These are phyloP conservation scores for Phyllotreta cruciferae DNA, from an alignment of 2,888 invertebrate genomes.

Conservation along the genomic window DNA sequence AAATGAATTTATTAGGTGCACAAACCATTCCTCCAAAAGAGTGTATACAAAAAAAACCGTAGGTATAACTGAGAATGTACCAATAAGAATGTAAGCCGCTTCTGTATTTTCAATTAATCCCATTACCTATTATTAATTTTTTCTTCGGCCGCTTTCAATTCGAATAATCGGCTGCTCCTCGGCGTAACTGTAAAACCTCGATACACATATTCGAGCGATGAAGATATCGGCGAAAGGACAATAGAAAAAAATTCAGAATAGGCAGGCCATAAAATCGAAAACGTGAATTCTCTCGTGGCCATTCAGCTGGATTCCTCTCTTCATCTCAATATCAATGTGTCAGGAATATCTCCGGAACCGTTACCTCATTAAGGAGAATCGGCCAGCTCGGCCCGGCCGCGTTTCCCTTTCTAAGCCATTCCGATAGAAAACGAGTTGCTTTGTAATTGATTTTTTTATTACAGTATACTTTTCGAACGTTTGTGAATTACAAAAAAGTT, in stretches of 20 bases:
- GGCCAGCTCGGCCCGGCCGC: conserved; percentile 36
- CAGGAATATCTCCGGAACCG: conserved; percentile 44
- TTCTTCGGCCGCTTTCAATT: background rate
- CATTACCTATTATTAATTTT: background rate
- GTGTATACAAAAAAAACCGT: too few species aligned
- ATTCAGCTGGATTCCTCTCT: conserved; percentile 39
- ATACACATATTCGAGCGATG: conserved; percentile 15
- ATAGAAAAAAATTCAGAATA: conserved; percentile 15
- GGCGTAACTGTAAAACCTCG: conserved; percentile 6
- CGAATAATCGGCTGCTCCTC: background rate
- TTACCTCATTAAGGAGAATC: conserved; percentile 46
- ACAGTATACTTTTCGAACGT: too few species aligned
- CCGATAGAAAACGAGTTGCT: too few species aligned
- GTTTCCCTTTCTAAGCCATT: conserved; percentile 16
- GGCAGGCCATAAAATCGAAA: conserved; percentile 25
- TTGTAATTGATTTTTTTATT: too few species aligned
- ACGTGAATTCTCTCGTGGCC: conserved; percentile 40
- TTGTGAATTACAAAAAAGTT: too few species aligned
- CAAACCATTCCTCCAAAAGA: too few species aligned
- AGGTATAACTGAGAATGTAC: too few species aligned
- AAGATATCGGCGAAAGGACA: conserved; percentile 6
- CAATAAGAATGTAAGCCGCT: too few species aligned
- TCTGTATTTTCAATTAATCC: background rate
- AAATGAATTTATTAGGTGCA: too few species aligned
- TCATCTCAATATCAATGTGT: conserved; percentile 48